These are phyloP conservation scores for Aphaenogaster rudis DNA, from an alignment of 1,140 invertebrate species.

Conservation along the genomic window DNA sequence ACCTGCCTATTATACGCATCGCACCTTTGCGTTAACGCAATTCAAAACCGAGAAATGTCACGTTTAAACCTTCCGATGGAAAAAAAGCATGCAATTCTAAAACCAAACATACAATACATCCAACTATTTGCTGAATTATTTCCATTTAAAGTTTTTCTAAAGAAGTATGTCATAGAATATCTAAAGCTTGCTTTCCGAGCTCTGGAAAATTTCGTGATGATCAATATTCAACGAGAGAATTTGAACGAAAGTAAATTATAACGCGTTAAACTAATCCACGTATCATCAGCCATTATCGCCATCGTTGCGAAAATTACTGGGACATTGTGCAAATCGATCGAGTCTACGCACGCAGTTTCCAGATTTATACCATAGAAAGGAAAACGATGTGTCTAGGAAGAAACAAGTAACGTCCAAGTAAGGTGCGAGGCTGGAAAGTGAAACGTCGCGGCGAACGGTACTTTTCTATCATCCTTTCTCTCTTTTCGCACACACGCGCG, in stretches of 20 bases:
- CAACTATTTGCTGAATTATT: neutral
- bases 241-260: neutral
- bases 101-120: neutral
- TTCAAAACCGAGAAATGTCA: neutral
- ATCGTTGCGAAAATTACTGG: neutral
- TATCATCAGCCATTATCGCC: neutral
- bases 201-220: neutral
- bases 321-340: neutral
- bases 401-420: conserved; percentile 52
- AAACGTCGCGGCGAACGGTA: conserved; percentile 78
- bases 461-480: conserved; percentile 51
- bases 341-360: neutral
- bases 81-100: neutral
- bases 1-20: conserved; percentile 39
- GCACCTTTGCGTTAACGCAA: conserved; percentile 4
- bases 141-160: neutral
- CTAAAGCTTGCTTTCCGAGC: neutral
- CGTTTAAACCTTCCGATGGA: neutral
- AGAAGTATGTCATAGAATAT: neutral
- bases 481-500: neutral
- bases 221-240: neutral
- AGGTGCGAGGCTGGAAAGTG: conserved; percentile 75
- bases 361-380: neutral
- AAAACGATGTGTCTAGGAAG: conserved; percentile 14
- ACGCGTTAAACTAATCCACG: neutral